Percentiles rank a stretch among this genome's conserved stretches.
phyloP scores from a whole-genome alignment of 2,797 vertebrate species.

The Halcyon smyrnensis region DNA sequence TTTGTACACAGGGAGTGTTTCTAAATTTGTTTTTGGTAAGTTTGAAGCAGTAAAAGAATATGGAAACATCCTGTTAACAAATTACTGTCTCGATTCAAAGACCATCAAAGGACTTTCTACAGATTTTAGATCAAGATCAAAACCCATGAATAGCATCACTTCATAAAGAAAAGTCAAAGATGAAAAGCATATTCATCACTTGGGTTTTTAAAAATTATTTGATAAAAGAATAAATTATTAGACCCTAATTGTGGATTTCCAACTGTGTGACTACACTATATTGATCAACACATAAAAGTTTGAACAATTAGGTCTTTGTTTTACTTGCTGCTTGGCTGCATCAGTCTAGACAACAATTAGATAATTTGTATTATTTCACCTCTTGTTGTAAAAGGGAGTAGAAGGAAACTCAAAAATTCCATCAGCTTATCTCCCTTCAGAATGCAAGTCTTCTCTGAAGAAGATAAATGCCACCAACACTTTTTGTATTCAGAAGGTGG shows the following conservation, averaged over 20 bases:
- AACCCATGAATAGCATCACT: background rate
- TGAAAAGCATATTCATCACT: background rate
- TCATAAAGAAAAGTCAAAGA: background rate
- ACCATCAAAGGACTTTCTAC: background rate
- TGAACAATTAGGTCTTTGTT: background rate
- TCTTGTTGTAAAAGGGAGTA: background rate
- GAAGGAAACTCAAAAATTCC: background rate
- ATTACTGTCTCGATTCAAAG: background rate
- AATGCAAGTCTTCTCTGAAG: background rate
- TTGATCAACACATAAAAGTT: background rate
- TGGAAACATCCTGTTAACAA: background rate
- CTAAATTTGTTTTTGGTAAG: constrained; percentile 16
- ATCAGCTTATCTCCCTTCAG: background rate
- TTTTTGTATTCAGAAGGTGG: background rate
- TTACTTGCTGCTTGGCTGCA: background rate
- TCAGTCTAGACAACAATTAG: background rate
- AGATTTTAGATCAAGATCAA: background rate
- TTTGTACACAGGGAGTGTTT: constrained; percentile 21
- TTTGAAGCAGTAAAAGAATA: background rate
- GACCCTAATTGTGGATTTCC: background rate
- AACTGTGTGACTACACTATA: background rate
- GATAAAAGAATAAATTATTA: background rate
- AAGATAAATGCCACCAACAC: background rate
- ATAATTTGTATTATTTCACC: background rate
- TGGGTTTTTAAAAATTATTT: background rate